phyloP scores from a whole-genome alignment of 2,888 invertebrate genomes.

The Enchytraeus crypticus region DNA sequence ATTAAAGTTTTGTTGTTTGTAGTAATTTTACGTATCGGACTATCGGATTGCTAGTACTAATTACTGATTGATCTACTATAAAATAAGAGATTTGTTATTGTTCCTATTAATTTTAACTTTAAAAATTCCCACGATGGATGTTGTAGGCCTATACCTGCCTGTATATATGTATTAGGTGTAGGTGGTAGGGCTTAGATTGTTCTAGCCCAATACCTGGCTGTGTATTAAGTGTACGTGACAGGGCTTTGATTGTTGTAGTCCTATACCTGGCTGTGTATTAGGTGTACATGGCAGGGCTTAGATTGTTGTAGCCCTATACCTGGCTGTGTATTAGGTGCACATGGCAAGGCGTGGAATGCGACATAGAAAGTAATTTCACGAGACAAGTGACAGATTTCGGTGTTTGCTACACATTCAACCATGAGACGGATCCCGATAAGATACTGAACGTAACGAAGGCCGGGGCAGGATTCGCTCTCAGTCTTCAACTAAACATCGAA shows the following conservation, averaged over 20 bases:
- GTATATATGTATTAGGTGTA: neutral
- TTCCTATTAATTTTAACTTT: no score
- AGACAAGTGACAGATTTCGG: conserved; percentile 20
- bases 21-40: no score
- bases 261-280: neutral
- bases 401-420: conserved; percentile 26
- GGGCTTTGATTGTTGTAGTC: neutral
- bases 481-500: conserved; percentile 20
- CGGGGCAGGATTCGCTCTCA: conserved; percentile 17
- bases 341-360: conserved; percentile 18
- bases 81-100: no score
- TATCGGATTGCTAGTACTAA: no score
- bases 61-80: no score
- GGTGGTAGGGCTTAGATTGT: neutral
- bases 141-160: no score
- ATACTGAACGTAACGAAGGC: conserved; percentile 11
- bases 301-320: neutral
- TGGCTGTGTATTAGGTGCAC: conserved; percentile 18
- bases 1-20: no score
- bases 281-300: neutral
- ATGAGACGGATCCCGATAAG: neutral
- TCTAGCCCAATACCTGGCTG: neutral
- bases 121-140: no score
- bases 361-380: conserved; percentile 12
- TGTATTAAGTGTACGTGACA: neutral